Evolutionary conservation across 2,888 invertebrate genomes (phyloP), one percentile per base, ranked within the genome.

Genomic region (Chrysolina americana): DNA sequence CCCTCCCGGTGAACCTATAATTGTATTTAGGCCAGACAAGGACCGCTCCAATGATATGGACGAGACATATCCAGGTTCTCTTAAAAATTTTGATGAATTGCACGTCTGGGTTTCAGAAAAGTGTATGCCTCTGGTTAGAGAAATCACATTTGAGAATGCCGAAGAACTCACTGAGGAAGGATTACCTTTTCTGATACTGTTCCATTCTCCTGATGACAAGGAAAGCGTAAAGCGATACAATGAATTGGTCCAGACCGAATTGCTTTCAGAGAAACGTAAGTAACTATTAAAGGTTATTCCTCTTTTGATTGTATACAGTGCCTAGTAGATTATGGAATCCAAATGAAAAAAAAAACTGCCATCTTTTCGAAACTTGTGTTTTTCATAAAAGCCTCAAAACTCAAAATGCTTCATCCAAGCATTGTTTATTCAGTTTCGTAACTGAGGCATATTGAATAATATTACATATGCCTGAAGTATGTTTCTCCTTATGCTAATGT

Each of bases 71-170:
- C 79, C 81, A 11, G 96, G 96, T 8, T 93, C 92, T 70, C 85
- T 95, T 56, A 89, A 88, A 8, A 94, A 91, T 85, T 96, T 94
- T 83, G 97, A 98, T 83, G 95, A 96, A 80, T 85, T 98, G n/a
- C 92, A 94, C 83, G 91, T 92, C 75, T 99, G 99, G 99, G 91
- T 94, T 0, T 93, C 95, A 76, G 95, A 97, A 80, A 96, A 96
- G 85, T 99, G 99, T 87, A 95, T 99, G 50, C 98, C 99, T 0
- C 89, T 99, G 15, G 99, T 99, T 0, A 91, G 99, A 70, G 99
- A 99, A 89, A 99, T 99, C 75, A 99, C 99, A 0, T 99, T 99
- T 89, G 98, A 99, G 89, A 99, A 99, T 90, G 99, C 99, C 1
- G 99, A 99, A 89, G 99, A 99, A 88, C 89, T 99, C 28, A 99